Base-by-base conservation (phyloP, 2,113 vertebrate species). In the Cyprinus carpio region DNA sequence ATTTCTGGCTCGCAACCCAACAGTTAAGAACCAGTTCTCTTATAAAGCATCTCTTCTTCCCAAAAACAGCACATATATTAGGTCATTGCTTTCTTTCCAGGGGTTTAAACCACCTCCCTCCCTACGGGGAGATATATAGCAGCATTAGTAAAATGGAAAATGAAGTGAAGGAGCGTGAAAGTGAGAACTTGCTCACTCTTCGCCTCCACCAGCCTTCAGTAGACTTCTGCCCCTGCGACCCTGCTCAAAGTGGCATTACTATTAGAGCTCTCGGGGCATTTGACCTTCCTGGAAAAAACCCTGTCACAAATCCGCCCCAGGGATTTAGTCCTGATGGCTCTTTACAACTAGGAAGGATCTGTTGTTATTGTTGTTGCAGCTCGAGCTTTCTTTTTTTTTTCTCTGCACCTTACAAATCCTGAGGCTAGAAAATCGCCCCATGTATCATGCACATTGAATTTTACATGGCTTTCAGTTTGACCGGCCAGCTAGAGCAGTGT, bases 361-460 rank as follows among this genome's bases (percentile, higher is more conserved):
- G 90, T 91, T 88, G 85, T 83, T 83, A 51, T 86, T 82, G 85
- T 87, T 90, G 86, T 86, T 77, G 37, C 27, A 69, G 71, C 54
- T 31, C 10, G 11, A 64, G 84, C n/a, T 40, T 60, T 60, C 11
- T 29, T 31, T 85, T 37, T 64, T 64, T 37, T 78, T 75, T 78
- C 65, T 60, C 77, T 65, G 31, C 82, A 82, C 71, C 78, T 76
- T 86, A 88, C 90, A 90, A 93, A 92, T 92, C 90, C 88, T 86
- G 40, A 56, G 91, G 91, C 90, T 90, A 81, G 62, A 82, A 88
- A 90, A 87, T 43, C 81, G 72, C 87, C 89, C 75, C 83, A 83
- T 91, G 86, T 87, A 88, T 91, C 87, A 90, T 78, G 71, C 71
- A 76, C 89, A 86, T 93, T 94, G 89, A 94, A 94, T 94, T 94